These are phyloP conservation scores for Cnemophilus loriae DNA, from an alignment of 2,113 vertebrate species.

Conservation along the genomic window DNA sequence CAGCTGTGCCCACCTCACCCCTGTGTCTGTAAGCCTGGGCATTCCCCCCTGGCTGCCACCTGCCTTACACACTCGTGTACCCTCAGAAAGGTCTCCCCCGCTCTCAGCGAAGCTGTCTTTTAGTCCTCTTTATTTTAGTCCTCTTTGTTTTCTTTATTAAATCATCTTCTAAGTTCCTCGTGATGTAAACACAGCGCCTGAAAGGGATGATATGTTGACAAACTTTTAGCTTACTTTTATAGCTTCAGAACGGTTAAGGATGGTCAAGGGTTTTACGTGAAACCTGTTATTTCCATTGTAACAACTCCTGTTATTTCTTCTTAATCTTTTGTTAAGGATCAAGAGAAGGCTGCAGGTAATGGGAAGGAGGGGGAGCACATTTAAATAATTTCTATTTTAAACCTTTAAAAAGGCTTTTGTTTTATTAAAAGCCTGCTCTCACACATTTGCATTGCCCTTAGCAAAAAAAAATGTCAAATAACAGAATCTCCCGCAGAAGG, in stretches of 20 bases:
- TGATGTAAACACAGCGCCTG: neutral
- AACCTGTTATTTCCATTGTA: neutral
- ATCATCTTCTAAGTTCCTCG: neutral
- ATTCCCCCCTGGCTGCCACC: neutral
- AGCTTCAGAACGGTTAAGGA: neutral
- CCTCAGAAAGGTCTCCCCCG: neutral
- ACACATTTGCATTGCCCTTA: fast-evolving
- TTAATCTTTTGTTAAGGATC: neutral
- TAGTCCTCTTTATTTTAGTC: neutral
- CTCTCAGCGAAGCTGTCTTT: neutral
- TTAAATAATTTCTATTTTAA: neutral
- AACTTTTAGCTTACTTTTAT: neutral
- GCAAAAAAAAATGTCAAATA: neutral
- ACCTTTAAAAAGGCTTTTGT: neutral
- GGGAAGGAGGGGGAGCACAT: neutral
- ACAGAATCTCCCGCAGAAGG: neutral
- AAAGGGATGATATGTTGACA: neutral
- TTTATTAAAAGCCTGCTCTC: neutral
- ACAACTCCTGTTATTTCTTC: neutral
- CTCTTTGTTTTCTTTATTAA: neutral
- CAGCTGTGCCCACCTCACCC: neutral
- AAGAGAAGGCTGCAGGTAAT: neutral
- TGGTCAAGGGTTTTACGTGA: neutral
- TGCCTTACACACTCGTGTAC: fast-evolving
- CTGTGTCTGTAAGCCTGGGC: neutral